These are phyloP conservation scores for Ibidorhyncha struthersii DNA, from an alignment of 2,113 vertebrate species.

Conservation along the genomic window DNA sequence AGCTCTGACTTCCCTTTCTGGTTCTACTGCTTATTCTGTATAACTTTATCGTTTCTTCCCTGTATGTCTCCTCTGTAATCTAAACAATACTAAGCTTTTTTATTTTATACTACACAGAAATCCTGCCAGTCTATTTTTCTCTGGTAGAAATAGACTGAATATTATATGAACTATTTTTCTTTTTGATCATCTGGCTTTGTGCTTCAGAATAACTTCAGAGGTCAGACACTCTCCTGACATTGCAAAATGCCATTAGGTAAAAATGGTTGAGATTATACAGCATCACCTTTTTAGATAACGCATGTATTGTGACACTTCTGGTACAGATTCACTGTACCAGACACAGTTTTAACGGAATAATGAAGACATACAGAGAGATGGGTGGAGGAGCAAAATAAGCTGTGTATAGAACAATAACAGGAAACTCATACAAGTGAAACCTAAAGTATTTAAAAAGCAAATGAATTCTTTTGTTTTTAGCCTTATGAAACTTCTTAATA, in stretches of 20 bases:
- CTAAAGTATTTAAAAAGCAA: not conserved
- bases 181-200: not conserved
- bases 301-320: not conserved
- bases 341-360: not conserved
- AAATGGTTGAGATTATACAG: not conserved
- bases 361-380: not conserved
- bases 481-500: not conserved
- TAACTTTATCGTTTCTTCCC: not conserved
- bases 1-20: not conserved
- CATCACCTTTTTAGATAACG: not conserved
- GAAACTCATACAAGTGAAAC: not conserved
- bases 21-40: not conserved
- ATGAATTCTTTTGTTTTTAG: not conserved
- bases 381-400: not conserved
- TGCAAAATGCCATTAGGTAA: not conserved
- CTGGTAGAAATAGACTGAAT: not conserved
- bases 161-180: not conserved
- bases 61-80: not conserved
- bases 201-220: not conserved
- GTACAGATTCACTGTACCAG: too few species aligned
- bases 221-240: not conserved
- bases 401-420: not conserved
- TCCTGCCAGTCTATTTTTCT: not conserved
- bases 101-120: not conserved
- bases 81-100: not conserved